Evolutionary conservation across 35 echinoderm and acorn worm genomes (phyloP).

Genomic region (Lytechinus variegatus): DNA sequence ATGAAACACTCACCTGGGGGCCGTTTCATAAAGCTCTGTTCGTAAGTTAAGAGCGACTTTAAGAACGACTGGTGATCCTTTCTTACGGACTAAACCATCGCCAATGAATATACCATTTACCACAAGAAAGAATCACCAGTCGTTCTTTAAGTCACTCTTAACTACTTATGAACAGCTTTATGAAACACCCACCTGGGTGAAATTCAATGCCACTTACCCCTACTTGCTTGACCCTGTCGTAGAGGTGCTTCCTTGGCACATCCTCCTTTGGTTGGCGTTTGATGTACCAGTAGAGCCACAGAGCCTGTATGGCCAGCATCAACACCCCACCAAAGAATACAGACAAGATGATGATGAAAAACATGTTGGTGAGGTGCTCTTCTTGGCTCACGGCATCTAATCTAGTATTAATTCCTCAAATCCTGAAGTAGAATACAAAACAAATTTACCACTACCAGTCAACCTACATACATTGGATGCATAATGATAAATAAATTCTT

Average conservation of each 20-base stretch:
- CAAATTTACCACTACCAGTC: not conserved
- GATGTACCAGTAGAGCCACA: constrained; percentile 38
- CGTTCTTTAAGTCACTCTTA: no score
- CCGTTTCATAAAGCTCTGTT: no score
- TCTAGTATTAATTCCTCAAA: not conserved
- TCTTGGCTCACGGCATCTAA: not conserved
- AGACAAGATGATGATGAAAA: constrained; percentile 25
- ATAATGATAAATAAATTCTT: no score
- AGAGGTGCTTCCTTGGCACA: constrained; percentile 14
- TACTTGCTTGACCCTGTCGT: constrained; percentile 26
- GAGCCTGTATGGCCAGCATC: constrained; percentile 30
- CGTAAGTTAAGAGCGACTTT: no score
- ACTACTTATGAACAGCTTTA: no score
- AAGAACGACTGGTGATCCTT: no score
- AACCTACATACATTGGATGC: no score
- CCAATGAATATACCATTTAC: no score
- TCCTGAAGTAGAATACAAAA: not conserved
- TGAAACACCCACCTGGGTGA: no score
- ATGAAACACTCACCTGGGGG: no score
- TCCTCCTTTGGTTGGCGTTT: not conserved
- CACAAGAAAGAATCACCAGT: no score
- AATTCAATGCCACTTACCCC: not conserved
- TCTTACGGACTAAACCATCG: no score
- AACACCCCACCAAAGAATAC: constrained; percentile 30
- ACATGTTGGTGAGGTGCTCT: not conserved